Conservation (phyloP, 2,888 invertebrate genomes). For the Danaus chrysippus region DNA sequence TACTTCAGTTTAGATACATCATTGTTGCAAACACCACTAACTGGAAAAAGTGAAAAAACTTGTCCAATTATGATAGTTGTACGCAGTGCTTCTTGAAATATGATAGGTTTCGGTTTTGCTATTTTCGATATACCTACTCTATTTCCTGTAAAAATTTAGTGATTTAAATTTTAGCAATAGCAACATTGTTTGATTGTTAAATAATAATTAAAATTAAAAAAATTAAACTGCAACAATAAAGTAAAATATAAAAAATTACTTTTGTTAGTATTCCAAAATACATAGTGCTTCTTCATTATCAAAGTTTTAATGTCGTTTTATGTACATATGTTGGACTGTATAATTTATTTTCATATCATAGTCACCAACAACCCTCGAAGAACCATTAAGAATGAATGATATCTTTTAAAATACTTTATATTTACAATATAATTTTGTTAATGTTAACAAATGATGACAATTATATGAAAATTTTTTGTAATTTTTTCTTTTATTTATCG, state of each 20-base stretch:
- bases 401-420: too few species aligned
- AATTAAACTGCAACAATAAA: background rate
- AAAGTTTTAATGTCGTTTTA: too few species aligned
- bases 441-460: too few species aligned
- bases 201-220: background rate
- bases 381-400: too few species aligned
- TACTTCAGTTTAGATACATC: slow-evolving; percentile 48
- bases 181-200: background rate
- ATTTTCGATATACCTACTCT: slow-evolving; percentile 46
- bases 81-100: slow-evolving; percentile 54
- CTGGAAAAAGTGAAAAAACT: slow-evolving; percentile 58
- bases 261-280: background rate
- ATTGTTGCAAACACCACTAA: slow-evolving; percentile 49
- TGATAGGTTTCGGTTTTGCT: slow-evolving; percentile 36
- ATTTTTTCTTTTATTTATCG: too few species aligned
- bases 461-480: too few species aligned
- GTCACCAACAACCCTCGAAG: too few species aligned
- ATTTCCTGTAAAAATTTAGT: slow-evolving; percentile 43
- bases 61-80: slow-evolving; percentile 57
- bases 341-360: too few species aligned
- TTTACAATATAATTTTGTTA: too few species aligned
- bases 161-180: background rate
- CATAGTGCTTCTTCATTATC: background rate
- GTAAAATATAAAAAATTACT: background rate
- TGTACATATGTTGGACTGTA: too few species aligned